phyloP scores from a whole-genome alignment of 1,140 invertebrate species.

The Listronotus oregonensis region DNA sequence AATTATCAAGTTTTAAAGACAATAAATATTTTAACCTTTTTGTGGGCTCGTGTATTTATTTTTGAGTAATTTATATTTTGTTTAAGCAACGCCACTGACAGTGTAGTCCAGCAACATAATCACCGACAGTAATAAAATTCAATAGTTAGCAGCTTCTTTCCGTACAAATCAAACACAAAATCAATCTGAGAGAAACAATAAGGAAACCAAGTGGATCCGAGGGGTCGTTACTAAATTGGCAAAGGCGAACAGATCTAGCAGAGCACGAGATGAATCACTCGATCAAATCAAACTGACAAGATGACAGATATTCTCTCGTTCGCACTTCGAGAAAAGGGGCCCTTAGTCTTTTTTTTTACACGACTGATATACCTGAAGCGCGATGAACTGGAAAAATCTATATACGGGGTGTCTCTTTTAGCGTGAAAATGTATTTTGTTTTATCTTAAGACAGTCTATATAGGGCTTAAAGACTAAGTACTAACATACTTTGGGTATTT shows the following conservation, averaged over 20 bases:
- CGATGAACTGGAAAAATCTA: no score
- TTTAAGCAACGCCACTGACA: constrained; percentile 23
- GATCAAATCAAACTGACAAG: constrained; percentile 49
- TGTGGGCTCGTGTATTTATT: no score
- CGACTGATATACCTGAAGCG: no score
- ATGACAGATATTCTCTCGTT: constrained; percentile 31
- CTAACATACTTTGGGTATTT: no score
- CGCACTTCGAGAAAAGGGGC: constrained; percentile 8
- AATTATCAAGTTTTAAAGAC: no score
- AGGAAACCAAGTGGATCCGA: constrained; percentile 19
- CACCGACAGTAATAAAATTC: constrained; percentile 32
- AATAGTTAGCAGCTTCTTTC: constrained; percentile 34
- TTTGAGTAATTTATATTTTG: no score
- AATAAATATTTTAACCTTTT: no score
- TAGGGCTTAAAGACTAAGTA: no score
- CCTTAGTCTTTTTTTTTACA: no score
- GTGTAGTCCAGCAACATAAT: not conserved
- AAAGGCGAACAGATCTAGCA: constrained; percentile 28
- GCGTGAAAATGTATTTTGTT: no score
- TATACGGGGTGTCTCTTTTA: no score
- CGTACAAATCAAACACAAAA: constrained; percentile 35
- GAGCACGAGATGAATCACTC: constrained; percentile 51
- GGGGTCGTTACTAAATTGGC: constrained; percentile 31
- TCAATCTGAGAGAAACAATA: constrained; percentile 39
- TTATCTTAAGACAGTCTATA: no score